Conservation (phyloP, 2,113 vertebrate genomes). For the Pristiophorus japonicus region DNA sequence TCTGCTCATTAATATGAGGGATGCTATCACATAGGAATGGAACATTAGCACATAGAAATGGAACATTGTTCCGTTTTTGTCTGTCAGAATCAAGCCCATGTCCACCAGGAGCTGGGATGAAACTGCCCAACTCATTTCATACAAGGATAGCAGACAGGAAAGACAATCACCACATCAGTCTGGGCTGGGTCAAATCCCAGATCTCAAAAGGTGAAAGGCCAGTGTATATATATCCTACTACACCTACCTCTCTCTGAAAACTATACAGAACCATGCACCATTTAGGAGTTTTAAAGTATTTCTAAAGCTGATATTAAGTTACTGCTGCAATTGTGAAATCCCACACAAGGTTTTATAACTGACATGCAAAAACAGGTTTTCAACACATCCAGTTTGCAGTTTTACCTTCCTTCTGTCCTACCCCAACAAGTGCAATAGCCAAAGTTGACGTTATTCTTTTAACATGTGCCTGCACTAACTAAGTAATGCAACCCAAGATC, state of each 20-base stretch:
- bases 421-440: background rate
- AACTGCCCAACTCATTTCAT: background rate
- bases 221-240: background rate
- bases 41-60: background rate
- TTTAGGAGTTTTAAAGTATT: too few species aligned
- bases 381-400: background rate
- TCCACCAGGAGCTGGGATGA: background rate
- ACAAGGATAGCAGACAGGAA: background rate
- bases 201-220: background rate
- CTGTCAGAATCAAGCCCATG: background rate
- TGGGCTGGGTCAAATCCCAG: background rate
- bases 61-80: background rate
- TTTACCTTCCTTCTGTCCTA: background rate
- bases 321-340: background rate
- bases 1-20: background rate
- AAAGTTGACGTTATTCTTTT: background rate
- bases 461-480: background rate
- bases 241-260: background rate
- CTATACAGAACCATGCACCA: background rate
- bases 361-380: background rate
- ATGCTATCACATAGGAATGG: background rate
- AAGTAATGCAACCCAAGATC: background rate
- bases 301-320: background rate
- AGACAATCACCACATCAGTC: background rate
- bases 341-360: background rate